Base-by-base conservation (phyloP, 2,113 vertebrate genomes). In the Turnix velox region DNA sequence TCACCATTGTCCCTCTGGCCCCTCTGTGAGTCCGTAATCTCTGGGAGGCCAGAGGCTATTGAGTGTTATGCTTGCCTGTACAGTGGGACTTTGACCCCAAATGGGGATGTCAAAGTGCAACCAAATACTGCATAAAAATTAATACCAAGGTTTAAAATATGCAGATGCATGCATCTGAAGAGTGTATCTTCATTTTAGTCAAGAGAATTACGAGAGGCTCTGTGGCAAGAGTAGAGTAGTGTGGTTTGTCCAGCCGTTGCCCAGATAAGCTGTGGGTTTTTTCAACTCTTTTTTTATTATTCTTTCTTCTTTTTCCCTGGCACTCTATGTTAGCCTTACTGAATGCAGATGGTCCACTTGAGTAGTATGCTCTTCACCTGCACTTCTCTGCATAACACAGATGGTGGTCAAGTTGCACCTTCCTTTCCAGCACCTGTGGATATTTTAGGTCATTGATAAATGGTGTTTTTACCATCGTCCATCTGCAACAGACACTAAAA, bases 401-500 rank as follows among this genome's bases (percentile, higher is more conserved):
- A 12, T 5, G 18, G 54, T 62, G 76, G 76, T 88, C 74, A 84
- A 73, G 35, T 45, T 84, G 54, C 39, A 51, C 27, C 35, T 87
- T 79, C 46, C 9, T 73, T 93, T 42, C 35, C 27, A 15, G 52
- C 52, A 85, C 52, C 55, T 63, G 14, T 73, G 54, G 42, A 20
- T 73, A 46, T 86, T 96, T 72, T 84, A 48, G 74, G 40, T 86
- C 83, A 80, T 43, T 87, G 92, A 75, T 87, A 71, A 85, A 76
- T 20, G 15, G 14, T 93, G 46, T 14, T 92, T 92, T 93, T 80
- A 69, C 40, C 83, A 46, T 78, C 46, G n/a, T 80, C 91, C 87
- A 77, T 96, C 82, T 91, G 82, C 83, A 87, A 75, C 18, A 92
- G 92, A 90, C 49, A 18, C 83, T 95, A 94, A 95, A 97, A 97